These are phyloP conservation scores for Nephotettix cincticeps DNA, from an alignment of 1,140 invertebrate genomes.

Conservation along the genomic window DNA sequence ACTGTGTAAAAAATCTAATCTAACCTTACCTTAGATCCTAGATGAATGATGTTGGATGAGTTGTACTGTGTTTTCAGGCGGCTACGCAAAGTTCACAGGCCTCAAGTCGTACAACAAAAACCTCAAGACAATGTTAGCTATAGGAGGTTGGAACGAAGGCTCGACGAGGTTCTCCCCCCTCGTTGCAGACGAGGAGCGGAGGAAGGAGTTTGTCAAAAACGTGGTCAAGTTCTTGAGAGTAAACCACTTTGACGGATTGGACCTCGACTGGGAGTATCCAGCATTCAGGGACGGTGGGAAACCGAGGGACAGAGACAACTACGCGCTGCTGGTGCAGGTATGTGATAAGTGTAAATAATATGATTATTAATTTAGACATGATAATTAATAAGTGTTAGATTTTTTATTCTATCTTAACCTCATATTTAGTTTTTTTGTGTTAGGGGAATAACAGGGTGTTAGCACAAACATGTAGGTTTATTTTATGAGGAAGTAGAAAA, in stretches of 20 bases:
- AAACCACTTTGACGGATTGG: constrained; percentile 93
- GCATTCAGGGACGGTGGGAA: constrained; percentile 88
- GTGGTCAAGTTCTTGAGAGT: constrained; percentile 85
- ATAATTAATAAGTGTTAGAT: no score
- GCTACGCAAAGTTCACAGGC: constrained; percentile 92
- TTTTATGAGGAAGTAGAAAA: no score
- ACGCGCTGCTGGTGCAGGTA: constrained; percentile 83
- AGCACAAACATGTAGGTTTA: no score
- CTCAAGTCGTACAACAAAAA: constrained; percentile 93
- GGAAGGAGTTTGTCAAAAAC: constrained; percentile 83
- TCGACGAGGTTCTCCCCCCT: constrained; percentile 85
- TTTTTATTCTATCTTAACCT: no score
- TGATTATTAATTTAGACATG: no score
- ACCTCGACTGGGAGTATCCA: constrained; percentile 97
- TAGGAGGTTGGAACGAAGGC: constrained; percentile 96
- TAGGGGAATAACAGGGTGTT: no score
- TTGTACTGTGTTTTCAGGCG: constrained; percentile 71
- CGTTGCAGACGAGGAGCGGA: constrained; percentile 71
- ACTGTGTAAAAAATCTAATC: no score
- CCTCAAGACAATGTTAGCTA: constrained; percentile 87
- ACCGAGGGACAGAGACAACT: constrained; percentile 85
- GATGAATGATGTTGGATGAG: no score
- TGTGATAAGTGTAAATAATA: no score
- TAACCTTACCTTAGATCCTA: no score
- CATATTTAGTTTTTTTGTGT: no score